Evolutionary conservation across 2,888 invertebrate species (phyloP), one percentile per base, ranked within the genome.

Genomic region (Drosophila ochracea): DNA sequence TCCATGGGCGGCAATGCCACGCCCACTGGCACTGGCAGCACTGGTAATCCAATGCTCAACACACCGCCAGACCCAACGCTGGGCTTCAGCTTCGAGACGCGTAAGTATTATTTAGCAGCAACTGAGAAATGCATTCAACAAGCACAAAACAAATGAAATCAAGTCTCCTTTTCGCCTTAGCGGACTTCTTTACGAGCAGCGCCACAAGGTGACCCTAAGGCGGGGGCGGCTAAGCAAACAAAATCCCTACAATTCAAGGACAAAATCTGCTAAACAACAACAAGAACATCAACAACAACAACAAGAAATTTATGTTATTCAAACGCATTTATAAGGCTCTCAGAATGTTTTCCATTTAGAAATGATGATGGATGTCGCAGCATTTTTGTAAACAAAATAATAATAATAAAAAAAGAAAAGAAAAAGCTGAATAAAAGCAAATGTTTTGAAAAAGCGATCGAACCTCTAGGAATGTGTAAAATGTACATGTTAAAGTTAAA

Each of bases 131-230:
- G 5, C 16, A 7, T 4, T 6, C n/a, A 47, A 47, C 47, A 47
- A 25, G 16, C 47, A 47, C 13, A 4, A 41, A 57, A 39, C 19
- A 30, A 53, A 61, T 50, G 50, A 47, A 47, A 47, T 47, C 47
- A 47, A 47, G 41, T 47, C 1, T 37, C 19, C 25, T 30, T 31
- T 64, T 59, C 41, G 62, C 62, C 69, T 16, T 37, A 93, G 93
- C 95, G 95, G 95, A 96, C 94, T 96, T 95, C 95, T 95, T 95
- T 95, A 95, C 96, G 95, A 94, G 96, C 96, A 94, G 95, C 94
- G 92, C 95, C 94, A 93, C 95, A 94, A 94, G 96, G 96, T 95
- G 96, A 97, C 95, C 96, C 91, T 93, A 93, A 93, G 90, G 89
- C 96, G 94, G 89, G 96, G 94, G 43, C 96, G 94, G 43, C 69